Evolutionary conservation across 1,140 invertebrate species (phyloP), one percentile per base, ranked within the genome.

Genomic region (Zaprionus camerounensis): DNA sequence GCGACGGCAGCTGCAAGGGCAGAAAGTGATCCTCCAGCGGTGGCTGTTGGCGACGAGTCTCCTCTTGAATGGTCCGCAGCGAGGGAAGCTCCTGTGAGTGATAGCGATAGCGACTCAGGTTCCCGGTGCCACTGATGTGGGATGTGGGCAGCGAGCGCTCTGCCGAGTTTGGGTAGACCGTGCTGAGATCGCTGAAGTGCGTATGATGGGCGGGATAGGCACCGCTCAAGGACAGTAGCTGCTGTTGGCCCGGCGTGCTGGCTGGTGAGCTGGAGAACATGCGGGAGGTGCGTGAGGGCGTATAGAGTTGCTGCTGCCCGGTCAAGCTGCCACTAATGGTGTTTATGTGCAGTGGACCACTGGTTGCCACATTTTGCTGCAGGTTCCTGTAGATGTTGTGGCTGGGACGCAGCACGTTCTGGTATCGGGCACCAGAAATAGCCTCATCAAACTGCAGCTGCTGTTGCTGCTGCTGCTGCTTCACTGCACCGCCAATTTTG

Each of bases 131-230:
- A 3, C 95, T 95, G 3, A 77, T 31, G 13, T 75, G 68, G 3
- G 95, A 95, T 46, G 95, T 96, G 36, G 96, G 96, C 80, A 96
- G 96, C 0, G 97, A 97, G 36, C 96, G 94, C 82, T 97, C 97
- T 1, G 94, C 95, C 58, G 96, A 97, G 77, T 96, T 96, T 36
- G 96, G 95, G 83, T 96, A 96, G n/a, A 97, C 97, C 11, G 96
- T 97, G 93, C 97, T 97, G 72, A 98, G 94, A 93, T 97, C 97
- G 87, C 96, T 97, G 82, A 97, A 96, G 95, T 71, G 96, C 93
- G 31, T 80, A 28, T 96, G 96, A 56, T 76, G 53, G 11, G 53
- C 53, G 1, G 76, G 71, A 7, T 80, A 68, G 6, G 62, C 67
- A 44, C 49, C 61, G 24, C 66, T 59, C 12, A 75, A 67, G 0